Evolutionary conservation across 2,888 invertebrate genomes (phyloP).

Genomic region (Pachydiplax longipennis): DNA sequence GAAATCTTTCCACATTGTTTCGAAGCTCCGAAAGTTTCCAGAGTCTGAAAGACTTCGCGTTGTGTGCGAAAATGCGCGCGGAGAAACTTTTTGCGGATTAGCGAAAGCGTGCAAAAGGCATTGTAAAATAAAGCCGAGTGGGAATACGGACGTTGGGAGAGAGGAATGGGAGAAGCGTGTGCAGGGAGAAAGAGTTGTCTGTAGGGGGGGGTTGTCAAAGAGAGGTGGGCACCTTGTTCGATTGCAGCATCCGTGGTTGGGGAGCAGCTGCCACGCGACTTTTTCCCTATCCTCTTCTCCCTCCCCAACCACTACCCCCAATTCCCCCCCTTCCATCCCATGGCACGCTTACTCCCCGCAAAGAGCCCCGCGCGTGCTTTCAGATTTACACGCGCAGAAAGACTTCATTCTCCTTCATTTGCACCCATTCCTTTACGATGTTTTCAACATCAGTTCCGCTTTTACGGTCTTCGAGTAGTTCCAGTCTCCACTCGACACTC

Average conservation of each 20-base stretch:
- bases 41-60: too few relatives aligned
- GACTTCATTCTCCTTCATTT: not conserved
- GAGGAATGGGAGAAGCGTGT: not conserved
- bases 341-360: not conserved
- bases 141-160: not conserved
- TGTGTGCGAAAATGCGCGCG: too few relatives aligned
- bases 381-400: not conserved
- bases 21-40: too few relatives aligned
- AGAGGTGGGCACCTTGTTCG: not conserved
- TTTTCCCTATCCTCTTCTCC: not conserved
- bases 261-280: conserved; percentile 31
- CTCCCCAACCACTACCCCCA: not conserved
- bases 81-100: too few relatives aligned
- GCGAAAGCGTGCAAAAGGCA: not conserved
- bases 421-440: not conserved
- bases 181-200: not conserved
- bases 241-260: not conserved
- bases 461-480: too few relatives aligned
- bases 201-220: not conserved
- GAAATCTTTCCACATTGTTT: too few relatives aligned
- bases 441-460: too few relatives aligned
- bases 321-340: not conserved
- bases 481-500: too few relatives aligned
- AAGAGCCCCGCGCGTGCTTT: not conserved
- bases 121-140: not conserved